Evolutionary conservation across 2,113 vertebrate genomes (phyloP).

Genomic region (Diphyllodes magnificus): DNA sequence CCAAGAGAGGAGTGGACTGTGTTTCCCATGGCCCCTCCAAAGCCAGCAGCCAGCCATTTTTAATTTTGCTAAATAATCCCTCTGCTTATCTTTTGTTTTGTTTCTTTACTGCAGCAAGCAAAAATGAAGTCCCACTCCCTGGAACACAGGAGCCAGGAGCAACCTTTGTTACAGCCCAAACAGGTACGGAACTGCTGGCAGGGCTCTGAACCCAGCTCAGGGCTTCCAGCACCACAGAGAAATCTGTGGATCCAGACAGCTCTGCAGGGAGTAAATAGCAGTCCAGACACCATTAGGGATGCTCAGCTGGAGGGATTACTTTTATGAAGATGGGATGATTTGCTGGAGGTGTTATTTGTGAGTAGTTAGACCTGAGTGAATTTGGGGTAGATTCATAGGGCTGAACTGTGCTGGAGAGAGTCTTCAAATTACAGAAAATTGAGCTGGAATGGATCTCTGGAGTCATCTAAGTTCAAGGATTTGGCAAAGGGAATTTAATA

Average conservation of each 20-base stretch:
- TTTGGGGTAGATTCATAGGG: not conserved
- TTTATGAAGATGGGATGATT: not conserved
- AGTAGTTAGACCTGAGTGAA: not conserved
- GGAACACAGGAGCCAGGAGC: slow-evolving; percentile 86
- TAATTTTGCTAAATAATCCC: not conserved
- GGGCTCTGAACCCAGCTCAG: not conserved
- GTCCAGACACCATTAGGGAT: slow-evolving; percentile 1
- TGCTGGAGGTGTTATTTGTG: not conserved
- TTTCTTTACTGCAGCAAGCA: slow-evolving; percentile 72
- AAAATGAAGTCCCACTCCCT: slow-evolving; percentile 89
- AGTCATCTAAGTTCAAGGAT: slow-evolving; percentile 53
- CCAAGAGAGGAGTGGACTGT: not conserved
- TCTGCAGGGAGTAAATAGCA: slow-evolving; percentile 13
- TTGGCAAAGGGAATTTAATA: slow-evolving; percentile 22
- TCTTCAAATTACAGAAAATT: slow-evolving; percentile 31
- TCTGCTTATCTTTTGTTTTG: not conserved
- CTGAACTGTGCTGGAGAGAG: not conserved
- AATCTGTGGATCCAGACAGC: slow-evolving; percentile 1
- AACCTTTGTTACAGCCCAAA: slow-evolving; percentile 86
- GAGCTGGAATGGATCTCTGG: slow-evolving; percentile 3
- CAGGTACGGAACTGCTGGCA: slow-evolving; percentile 74
- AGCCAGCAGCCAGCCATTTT: not conserved
- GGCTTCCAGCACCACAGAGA: not conserved
- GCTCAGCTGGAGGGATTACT: slow-evolving; percentile 5
- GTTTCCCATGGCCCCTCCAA: not conserved